Percentiles rank a stretch among this genome's conserved stretches.
Evolutionary conservation across 2,113 vertebrate genomes (phyloP).

Genomic region (Eretmochelys imbricata): DNA sequence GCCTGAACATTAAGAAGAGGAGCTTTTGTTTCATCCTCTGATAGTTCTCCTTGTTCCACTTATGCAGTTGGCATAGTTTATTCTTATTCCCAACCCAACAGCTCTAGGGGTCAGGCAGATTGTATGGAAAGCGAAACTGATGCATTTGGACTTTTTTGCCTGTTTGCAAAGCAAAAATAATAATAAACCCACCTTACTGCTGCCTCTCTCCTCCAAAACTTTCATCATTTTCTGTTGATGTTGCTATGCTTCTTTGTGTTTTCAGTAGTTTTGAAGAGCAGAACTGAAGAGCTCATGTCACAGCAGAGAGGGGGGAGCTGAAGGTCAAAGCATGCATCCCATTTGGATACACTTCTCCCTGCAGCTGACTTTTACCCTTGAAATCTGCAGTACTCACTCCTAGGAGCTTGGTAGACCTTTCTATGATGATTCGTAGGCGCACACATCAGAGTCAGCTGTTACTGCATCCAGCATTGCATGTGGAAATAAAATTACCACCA

Average conservation of each 20-base stretch:
- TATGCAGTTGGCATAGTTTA: constrained; percentile 49
- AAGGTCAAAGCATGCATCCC: background rate
- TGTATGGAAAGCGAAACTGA: background rate
- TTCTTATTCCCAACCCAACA: constrained; percentile 21
- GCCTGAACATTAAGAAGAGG: constrained; percentile 39
- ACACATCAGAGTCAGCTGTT: background rate
- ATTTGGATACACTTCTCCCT: background rate
- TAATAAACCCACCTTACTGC: background rate
- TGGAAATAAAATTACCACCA: background rate
- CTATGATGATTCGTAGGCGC: background rate
- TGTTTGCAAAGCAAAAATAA: background rate
- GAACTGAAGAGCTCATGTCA: background rate
- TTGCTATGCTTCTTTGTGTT: background rate
- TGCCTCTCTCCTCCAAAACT: background rate
- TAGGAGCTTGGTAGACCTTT: background rate
- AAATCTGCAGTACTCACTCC: background rate
- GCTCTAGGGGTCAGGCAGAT: background rate
- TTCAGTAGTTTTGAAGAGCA: background rate
- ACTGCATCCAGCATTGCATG: accelerated
- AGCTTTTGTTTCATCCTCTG: constrained; percentile 54
- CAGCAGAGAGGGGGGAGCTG: background rate
- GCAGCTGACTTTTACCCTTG: background rate
- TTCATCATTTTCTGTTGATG: background rate
- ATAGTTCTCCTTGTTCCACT: constrained; percentile 56
- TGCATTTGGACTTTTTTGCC: background rate